phyloP scores from a whole-genome alignment of 2,797 vertebrate genomes.

The Sebastes vulpes region DNA sequence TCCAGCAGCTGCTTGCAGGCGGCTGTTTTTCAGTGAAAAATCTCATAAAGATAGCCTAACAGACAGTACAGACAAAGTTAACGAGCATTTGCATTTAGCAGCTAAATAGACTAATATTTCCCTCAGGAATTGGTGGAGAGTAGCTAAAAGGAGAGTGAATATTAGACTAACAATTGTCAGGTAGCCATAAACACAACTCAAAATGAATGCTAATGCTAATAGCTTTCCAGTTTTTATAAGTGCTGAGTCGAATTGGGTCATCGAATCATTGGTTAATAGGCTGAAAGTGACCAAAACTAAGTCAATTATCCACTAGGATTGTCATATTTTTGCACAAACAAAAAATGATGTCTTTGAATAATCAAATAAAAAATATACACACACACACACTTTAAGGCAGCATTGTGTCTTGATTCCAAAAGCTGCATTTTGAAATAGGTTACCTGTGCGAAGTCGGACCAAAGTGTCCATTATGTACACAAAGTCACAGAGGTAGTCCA shows the following conservation, averaged over 20 bases:
- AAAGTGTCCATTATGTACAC: slow-evolving; percentile 91
- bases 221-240: neutral
- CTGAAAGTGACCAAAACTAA: neutral
- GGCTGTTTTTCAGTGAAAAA: neutral
- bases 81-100: neutral
- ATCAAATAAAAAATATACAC: neutral
- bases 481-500: slow-evolving; percentile 93
- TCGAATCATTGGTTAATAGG: neutral
- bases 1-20: neutral
- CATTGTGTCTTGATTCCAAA: neutral
- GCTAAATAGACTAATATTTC: neutral
- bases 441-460: slow-evolving; percentile 93
- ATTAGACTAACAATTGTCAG: neutral
- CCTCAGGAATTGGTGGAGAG: neutral
- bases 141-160: neutral
- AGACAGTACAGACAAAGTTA: neutral
- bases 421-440: slow-evolving; percentile 6
- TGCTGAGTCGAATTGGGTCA: neutral
- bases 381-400: neutral
- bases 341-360: neutral
- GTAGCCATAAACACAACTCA: neutral
- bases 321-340: neutral
- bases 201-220: neutral
- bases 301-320: neutral
- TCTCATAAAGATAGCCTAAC: neutral